Evolutionary conservation across 92 coral and sea anemone genomes (phyloP).

Genomic region (Nematostella vectensis): DNA sequence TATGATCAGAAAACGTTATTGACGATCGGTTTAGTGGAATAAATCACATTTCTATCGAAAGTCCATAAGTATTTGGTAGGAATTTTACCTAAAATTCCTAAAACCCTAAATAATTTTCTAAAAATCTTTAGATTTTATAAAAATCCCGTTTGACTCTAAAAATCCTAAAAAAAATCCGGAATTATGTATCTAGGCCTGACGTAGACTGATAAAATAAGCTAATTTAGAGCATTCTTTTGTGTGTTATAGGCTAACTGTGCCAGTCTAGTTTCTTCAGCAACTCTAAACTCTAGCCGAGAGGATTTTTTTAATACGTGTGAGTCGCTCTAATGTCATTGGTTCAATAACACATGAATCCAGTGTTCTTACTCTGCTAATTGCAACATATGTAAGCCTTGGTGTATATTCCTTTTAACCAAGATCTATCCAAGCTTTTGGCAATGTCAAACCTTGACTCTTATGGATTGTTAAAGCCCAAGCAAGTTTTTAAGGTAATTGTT

Average conservation of each 20-base stretch:
- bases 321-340: slow-evolving; percentile 21
- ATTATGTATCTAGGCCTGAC: too few relatives aligned
- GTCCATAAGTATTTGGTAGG: too few relatives aligned
- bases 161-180: too few relatives aligned
- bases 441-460: slow-evolving; percentile 12
- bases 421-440: slow-evolving; percentile 23
- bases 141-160: too few relatives aligned
- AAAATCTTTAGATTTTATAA: too few relatives aligned
- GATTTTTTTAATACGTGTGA: slow-evolving; percentile 15
- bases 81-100: too few relatives aligned
- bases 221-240: too few relatives aligned
- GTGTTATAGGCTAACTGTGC: neutral
- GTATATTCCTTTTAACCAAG: slow-evolving; percentile 7
- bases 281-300: slow-evolving; percentile 9
- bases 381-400: slow-evolving; percentile 14
- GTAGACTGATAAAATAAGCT: too few relatives aligned
- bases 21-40: too few relatives aligned
- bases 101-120: too few relatives aligned
- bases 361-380: slow-evolving; percentile 15
- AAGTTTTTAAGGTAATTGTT: slow-evolving; percentile 25
- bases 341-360: slow-evolving; percentile 8
- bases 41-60: too few relatives aligned
- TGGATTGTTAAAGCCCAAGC: slow-evolving; percentile 16
- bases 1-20: too few relatives aligned
- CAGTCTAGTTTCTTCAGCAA: slow-evolving; percentile 14